These are phyloP conservation scores for Clarias magur DNA, from an alignment of 2,113 vertebrate species.

Conservation along the genomic window DNA sequence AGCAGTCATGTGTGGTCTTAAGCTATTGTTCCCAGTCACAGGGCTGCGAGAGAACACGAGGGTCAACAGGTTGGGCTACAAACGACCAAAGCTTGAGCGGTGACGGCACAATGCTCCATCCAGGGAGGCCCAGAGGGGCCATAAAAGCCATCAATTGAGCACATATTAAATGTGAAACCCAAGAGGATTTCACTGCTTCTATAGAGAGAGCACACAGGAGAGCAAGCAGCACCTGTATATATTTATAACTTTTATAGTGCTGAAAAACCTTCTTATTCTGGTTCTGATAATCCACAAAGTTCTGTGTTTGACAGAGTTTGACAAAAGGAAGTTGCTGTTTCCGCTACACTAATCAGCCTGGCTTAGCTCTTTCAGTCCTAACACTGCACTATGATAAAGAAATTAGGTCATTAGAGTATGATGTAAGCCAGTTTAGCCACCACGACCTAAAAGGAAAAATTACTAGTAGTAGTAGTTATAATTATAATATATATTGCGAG, in stretches of 20 bases:
- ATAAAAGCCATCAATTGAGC: neutral
- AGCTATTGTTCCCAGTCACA: conserved; percentile 39
- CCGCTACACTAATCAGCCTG: neutral
- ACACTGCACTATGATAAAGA: neutral
- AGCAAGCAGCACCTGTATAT: neutral
- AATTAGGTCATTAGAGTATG: neutral
- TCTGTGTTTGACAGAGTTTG: conserved; percentile 48
- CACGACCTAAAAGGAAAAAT: neutral
- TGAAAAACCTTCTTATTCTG: neutral
- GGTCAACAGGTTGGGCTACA: neutral
- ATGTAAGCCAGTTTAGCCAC: neutral
- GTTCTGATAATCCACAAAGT: neutral
- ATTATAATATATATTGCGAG: too few species aligned
- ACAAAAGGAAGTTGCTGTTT: conserved; percentile 59
- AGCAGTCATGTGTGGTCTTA: conserved; percentile 39
- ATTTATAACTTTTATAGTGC: neutral
- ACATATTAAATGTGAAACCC: conserved; percentile 3
- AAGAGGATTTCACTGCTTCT: neutral
- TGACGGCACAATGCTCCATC: neutral
- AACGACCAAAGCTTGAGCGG: conserved; percentile 6
- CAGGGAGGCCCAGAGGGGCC: neutral
- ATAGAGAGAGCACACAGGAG: conserved; percentile 1
- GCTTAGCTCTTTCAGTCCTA: neutral
- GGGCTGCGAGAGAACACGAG: conserved; percentile 9
- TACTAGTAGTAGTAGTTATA: too few species aligned